Evolutionary conservation across 2,888 invertebrate species (phyloP).

Genomic region (Synergus japonicus): DNA sequence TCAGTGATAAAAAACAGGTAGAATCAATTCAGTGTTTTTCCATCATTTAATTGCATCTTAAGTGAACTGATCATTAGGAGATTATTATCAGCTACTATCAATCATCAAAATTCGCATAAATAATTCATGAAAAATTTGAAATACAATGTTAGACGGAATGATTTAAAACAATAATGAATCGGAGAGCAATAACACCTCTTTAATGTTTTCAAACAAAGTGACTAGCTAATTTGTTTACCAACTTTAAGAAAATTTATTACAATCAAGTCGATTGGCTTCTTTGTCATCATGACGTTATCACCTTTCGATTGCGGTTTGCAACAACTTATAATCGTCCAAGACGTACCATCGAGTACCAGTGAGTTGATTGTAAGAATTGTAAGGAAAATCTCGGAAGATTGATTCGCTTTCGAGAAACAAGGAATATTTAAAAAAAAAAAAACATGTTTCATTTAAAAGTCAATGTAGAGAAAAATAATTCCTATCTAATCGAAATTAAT

Average conservation of each 20-base stretch:
- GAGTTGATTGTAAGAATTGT: background rate
- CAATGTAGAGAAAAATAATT: background rate
- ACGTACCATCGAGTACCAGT: background rate
- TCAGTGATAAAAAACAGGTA: background rate
- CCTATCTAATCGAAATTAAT: background rate
- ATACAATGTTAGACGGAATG: background rate
- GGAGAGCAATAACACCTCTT: background rate
- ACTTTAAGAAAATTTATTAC: background rate
- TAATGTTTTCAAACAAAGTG: background rate
- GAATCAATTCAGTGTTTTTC: background rate
- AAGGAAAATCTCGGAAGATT: background rate
- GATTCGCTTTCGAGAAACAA: background rate
- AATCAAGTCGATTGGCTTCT: conserved; percentile 13
- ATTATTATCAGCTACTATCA: background rate
- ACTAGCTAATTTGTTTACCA: conserved; percentile 26
- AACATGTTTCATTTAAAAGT: background rate
- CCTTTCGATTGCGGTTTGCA: conserved; percentile 23
- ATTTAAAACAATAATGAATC: background rate
- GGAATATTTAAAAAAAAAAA: background rate
- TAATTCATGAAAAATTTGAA: background rate
- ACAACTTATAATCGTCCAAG: conserved; percentile 29
- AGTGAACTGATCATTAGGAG: background rate
- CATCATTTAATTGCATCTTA: background rate
- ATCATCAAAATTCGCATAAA: background rate
- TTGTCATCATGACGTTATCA: conserved; percentile 35